Percentiles rank a stretch among this genome's conserved stretches.
phyloP scores from a whole-genome alignment of 2,113 vertebrate species.

The Etheostoma spectabile region DNA sequence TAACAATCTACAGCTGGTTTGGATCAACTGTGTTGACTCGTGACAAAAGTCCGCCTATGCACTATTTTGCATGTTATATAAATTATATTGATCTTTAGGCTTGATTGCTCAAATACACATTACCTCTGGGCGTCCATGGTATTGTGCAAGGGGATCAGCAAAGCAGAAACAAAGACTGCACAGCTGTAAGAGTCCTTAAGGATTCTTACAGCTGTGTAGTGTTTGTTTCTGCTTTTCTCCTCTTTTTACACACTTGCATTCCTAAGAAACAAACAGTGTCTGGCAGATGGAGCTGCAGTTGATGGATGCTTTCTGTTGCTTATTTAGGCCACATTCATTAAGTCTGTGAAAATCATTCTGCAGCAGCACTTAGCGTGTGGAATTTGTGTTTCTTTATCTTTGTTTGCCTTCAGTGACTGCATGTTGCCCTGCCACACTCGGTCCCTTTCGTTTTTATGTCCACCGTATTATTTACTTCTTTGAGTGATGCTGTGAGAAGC shows the following conservation, averaged over 20 bases:
- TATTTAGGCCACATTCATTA: slow-evolving; percentile 11
- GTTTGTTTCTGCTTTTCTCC: background rate
- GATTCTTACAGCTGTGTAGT: slow-evolving; percentile 23
- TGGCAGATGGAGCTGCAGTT: slow-evolving; percentile 13
- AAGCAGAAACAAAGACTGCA: too few species aligned
- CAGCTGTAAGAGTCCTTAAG: background rate
- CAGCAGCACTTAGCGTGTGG: slow-evolving; percentile 16
- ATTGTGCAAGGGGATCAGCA: slow-evolving; percentile 56
- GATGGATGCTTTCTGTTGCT: slow-evolving; percentile 24
- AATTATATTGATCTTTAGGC: background rate
- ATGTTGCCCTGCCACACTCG: slow-evolving; percentile 21
- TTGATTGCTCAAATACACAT: slow-evolving; percentile 24
- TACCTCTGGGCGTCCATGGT: slow-evolving; percentile 41
- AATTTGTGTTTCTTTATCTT: slow-evolving; percentile 56
- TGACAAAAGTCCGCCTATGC: slow-evolving; percentile 1
- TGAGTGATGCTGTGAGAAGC: slow-evolving; percentile 15
- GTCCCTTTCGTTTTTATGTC: slow-evolving; percentile 3
- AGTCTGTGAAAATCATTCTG: background rate
- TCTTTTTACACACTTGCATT: slow-evolving; percentile 17
- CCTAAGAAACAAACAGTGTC: slow-evolving; percentile 54
- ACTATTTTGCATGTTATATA: slow-evolving; percentile 12
- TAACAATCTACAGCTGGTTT: slow-evolving; percentile 15
- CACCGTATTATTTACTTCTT: background rate
- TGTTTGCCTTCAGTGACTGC: slow-evolving; percentile 58
- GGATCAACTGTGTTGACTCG: background rate